phyloP scores from a whole-genome alignment of 2,797 vertebrate genomes.

The Propithecus deckenii region DNA sequence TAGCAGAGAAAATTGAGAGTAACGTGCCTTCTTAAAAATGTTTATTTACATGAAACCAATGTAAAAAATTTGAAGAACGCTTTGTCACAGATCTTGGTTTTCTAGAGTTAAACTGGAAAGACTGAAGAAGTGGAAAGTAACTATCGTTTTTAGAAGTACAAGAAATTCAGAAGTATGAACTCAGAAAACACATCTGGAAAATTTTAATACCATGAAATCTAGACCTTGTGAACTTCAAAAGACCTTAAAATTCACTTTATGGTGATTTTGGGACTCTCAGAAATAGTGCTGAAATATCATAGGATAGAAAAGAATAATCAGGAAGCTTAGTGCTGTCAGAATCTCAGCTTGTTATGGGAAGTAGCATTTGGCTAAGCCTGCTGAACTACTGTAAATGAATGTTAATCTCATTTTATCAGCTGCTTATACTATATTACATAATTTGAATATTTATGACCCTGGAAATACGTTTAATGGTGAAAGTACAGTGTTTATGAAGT shows the following conservation, averaged over 20 bases:
- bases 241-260: slow-evolving; percentile 74
- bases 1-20: slow-evolving; percentile 9
- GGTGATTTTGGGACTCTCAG: slow-evolving; percentile 47
- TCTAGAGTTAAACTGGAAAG: slow-evolving; percentile 33
- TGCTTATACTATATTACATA: slow-evolving; percentile 81
- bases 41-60: slow-evolving; percentile 25
- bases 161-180: slow-evolving; percentile 68
- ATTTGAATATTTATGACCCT: slow-evolving; percentile 84
- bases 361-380: slow-evolving; percentile 80
- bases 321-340: slow-evolving; percentile 82
- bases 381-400: slow-evolving; percentile 83
- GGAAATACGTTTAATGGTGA: slow-evolving; percentile 82
- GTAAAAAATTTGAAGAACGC: slow-evolving; percentile 38
- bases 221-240: slow-evolving; percentile 68
- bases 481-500: slow-evolving; percentile 79
- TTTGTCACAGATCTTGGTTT: slow-evolving; percentile 23
- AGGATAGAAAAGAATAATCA: slow-evolving; percentile 79
- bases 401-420: slow-evolving; percentile 82
- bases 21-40: background rate
- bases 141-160: slow-evolving; percentile 42
- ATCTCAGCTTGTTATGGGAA: slow-evolving; percentile 81
- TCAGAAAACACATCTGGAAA: slow-evolving; percentile 59
- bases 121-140: slow-evolving; percentile 56
- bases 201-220: slow-evolving; percentile 78
- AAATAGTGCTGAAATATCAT: slow-evolving; percentile 74